A percentile compares a stretch with the other conserved stretches of the same genome.
These are phyloP conservation scores for Platypus cylindrus DNA, from an alignment of 2,888 invertebrate genomes.

Conservation along the genomic window DNA sequence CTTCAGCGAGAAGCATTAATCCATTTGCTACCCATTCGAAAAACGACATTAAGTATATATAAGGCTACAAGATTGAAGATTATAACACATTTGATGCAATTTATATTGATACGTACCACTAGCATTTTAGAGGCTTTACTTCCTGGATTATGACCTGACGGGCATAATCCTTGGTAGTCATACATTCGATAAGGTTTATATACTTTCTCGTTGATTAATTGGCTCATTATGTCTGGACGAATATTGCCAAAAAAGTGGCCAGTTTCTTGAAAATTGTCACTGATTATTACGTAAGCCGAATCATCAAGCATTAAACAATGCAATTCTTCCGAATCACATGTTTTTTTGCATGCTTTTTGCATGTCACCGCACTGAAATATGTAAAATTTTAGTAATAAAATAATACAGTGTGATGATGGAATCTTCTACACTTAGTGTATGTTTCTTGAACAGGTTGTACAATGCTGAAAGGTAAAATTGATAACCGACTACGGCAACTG, in stretches of 20 bases:
- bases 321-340: constrained; percentile 53
- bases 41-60: constrained; percentile 43
- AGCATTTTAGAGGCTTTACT: constrained; percentile 34
- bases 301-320: constrained; percentile 81
- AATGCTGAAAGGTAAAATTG: constrained; percentile 75
- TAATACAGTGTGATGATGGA: constrained; percentile 1
- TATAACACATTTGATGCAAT: not conserved
- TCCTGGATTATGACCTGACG: constrained; percentile 49
- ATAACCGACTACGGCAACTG: constrained; percentile 62
- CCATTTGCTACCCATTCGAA: constrained; percentile 47
- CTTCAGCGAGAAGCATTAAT: constrained; percentile 41
- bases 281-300: constrained; percentile 75
- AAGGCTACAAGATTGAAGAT: constrained; percentile 37
- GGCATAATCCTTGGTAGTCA: constrained; percentile 86
- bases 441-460: constrained; percentile 65
- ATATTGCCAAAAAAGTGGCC: constrained; percentile 85
- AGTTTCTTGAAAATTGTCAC: constrained; percentile 46
- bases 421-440: constrained; percentile 63
- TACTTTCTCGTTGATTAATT: constrained; percentile 61
- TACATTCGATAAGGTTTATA: constrained; percentile 64
- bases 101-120: constrained; percentile 24
- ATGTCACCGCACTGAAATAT: constrained; percentile 22
- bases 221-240: constrained; percentile 55
- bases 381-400: not conserved
- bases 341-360: constrained; percentile 35